A percentile compares a stretch with the other conserved stretches of the same genome.
Evolutionary conservation across 1,140 invertebrate genomes (phyloP).

Genomic region (Leucophenga varia): DNA sequence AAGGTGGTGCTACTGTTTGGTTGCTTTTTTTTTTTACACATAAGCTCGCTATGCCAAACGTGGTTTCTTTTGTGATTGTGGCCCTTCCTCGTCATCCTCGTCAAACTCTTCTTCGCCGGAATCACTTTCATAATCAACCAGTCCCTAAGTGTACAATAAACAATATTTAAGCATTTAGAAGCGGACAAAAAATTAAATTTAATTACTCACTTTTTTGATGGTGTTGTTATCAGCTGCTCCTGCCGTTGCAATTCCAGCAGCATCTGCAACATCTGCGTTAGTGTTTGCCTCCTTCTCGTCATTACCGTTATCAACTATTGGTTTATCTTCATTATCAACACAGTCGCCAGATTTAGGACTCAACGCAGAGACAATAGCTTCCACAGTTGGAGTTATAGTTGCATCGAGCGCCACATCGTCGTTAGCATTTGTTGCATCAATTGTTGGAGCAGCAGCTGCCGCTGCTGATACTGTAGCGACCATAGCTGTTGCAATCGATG

Average conservation of each 20-base stretch:
- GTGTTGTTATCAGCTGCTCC: slow-evolving; percentile 33
- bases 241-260: slow-evolving; percentile 13
- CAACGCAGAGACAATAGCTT: background rate
- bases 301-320: slow-evolving; percentile 3
- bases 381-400: slow-evolving; percentile 8
- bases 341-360: background rate
- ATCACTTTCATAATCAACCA: slow-evolving; percentile 95
- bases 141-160: slow-evolving; percentile 63
- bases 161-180: background rate
- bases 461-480: slow-evolving; percentile 40
- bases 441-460: slow-evolving; percentile 27
- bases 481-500: slow-evolving; percentile 33
- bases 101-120: slow-evolving; percentile 95
- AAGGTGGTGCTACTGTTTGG: no score
- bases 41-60: slow-evolving; percentile 51
- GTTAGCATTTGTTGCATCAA: slow-evolving; percentile 17
- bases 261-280: slow-evolving; percentile 20
- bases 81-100: slow-evolving; percentile 67
- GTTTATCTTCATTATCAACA: slow-evolving; percentile 4
- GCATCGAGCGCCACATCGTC: slow-evolving; percentile 17
- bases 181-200: background rate
- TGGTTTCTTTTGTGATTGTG: slow-evolving; percentile 52
- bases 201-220: slow-evolving; percentile 31
- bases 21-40: no score
- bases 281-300: slow-evolving; percentile 18